Evolutionary conservation across 2,888 invertebrate genomes (phyloP), one percentile per base, ranked within the genome.

Genomic region (Gerosis bhagava): DNA sequence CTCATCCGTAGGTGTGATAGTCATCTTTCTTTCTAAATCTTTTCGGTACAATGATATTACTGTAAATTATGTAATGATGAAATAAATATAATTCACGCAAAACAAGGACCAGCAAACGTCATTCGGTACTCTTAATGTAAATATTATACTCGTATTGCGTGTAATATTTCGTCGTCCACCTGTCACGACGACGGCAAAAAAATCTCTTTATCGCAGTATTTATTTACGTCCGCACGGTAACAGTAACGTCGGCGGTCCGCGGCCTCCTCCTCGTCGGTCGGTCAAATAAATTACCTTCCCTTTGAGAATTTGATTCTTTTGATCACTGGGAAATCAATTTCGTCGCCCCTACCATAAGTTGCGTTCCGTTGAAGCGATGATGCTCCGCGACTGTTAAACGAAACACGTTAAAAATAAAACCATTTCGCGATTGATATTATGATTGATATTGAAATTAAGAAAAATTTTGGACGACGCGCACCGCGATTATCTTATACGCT

Each of bases 261-360:
- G 66, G 66, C 44, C 36, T 45, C 24, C 44, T 31, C n/a, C n/a
- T n/a, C n/a, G n/a, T n/a, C n/a, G n/a, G n/a, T n/a, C 44, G 75
- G 77, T 73, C 78, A 78, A 78, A 77, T 73, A 76, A 77, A 78
- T 78, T 78, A 64, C 67, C 73, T 70, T 67, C 67, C 73, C 77
- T 78, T 78, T 78, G 73, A 70, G 73, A 77, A 73, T 73, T 74
- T 70, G 70, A 70, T 73, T 77, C 77, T 77, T 77, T 80, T 80
- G 78, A 77, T 79, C 80, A 75, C 70, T 64, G 68, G 63, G 66
- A 77, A 77, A 76, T 79, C 77, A 77, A 77, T 77, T 76, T 74
- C 65, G 63, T 63, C 65, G 67, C 70, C 69, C 63, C 49, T 59
- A 40, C 40, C 35, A 47, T 40, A 40, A 47, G 47, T 47, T 34